Conservation (phyloP, 2,797 vertebrate genomes). For the Acanthis flammea region DNA sequence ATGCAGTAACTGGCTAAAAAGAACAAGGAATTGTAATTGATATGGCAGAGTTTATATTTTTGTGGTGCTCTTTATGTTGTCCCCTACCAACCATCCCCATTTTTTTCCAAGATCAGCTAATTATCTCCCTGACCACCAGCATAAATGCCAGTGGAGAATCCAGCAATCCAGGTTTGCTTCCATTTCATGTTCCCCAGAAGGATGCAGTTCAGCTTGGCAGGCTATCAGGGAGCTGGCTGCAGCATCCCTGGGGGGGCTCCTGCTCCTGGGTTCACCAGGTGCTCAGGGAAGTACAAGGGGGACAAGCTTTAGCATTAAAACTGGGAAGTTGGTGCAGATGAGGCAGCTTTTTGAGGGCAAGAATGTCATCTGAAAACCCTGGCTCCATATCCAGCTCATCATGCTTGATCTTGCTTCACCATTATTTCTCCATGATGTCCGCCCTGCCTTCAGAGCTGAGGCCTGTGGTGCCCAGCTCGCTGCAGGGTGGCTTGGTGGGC, state of each 20-base stretch:
- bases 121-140: not conserved
- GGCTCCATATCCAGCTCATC: not conserved
- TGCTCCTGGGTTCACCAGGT: not conserved
- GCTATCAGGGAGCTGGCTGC: not conserved
- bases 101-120: not conserved
- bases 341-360: not conserved
- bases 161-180: not conserved
- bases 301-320: not conserved
- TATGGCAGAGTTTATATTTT: not conserved
- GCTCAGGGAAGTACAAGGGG: not conserved
- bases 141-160: not conserved
- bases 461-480: too few species aligned
- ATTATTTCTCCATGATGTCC: too few species aligned
- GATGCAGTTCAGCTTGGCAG: not conserved
- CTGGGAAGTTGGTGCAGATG: too few species aligned
- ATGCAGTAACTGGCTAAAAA: not conserved
- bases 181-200: not conserved
- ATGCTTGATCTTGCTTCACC: not conserved
- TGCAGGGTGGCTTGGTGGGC: not conserved
- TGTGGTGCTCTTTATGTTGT: not conserved
- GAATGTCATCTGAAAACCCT: not conserved
- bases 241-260: fast-evolving
- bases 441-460: fast-evolving
- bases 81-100: not conserved
- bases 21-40: not conserved